A percentile compares a stretch with the other conserved stretches of the same genome.
Evolutionary conservation across 2,888 invertebrate species (phyloP).

Genomic region (Erebia epiphron): DNA sequence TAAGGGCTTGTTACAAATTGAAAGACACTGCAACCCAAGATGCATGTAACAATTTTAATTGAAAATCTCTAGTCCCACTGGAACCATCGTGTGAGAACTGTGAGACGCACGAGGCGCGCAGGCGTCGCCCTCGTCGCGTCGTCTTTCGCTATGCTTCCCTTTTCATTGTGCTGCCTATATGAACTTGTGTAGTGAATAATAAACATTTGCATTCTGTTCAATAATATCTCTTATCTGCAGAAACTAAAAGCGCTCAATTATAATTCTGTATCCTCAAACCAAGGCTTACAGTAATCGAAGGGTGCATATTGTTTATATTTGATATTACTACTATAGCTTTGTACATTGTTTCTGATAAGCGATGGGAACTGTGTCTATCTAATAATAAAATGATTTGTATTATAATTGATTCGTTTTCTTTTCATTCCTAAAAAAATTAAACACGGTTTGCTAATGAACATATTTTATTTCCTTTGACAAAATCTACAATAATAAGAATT

Average conservation of each 20-base stretch:
- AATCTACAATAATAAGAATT: conserved; percentile 80
- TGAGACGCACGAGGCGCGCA: conserved; percentile 45
- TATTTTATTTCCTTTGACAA: conserved; percentile 80
- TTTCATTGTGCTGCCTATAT: conserved; percentile 76
- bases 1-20: conserved; percentile 84
- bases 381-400: conserved; percentile 88
- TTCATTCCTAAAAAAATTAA: conserved; percentile 45
- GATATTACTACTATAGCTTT: conserved; percentile 86
- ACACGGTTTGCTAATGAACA: conserved; percentile 72
- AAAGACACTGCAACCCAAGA: conserved; percentile 85
- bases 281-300: conserved; percentile 83
- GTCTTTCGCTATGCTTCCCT: conserved; percentile 76
- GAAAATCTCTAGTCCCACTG: conserved; percentile 88
- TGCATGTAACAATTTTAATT: conserved; percentile 81
- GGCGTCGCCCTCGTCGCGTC: conserved; percentile 38
- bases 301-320: conserved; percentile 84
- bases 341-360: conserved; percentile 88
- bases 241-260: conserved; percentile 81
- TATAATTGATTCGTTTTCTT: conserved; percentile 71
- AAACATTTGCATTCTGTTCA: conserved; percentile 80
- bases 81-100: conserved; percentile 79
- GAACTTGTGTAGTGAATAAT: conserved; percentile 77
- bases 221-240: conserved; percentile 75
- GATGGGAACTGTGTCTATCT: conserved; percentile 88
- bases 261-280: conserved; percentile 76